Evolutionary conservation across 2,113 vertebrate genomes (phyloP), one percentile per base, ranked within the genome.

Genomic region (Dipodomys stephensi): DNA sequence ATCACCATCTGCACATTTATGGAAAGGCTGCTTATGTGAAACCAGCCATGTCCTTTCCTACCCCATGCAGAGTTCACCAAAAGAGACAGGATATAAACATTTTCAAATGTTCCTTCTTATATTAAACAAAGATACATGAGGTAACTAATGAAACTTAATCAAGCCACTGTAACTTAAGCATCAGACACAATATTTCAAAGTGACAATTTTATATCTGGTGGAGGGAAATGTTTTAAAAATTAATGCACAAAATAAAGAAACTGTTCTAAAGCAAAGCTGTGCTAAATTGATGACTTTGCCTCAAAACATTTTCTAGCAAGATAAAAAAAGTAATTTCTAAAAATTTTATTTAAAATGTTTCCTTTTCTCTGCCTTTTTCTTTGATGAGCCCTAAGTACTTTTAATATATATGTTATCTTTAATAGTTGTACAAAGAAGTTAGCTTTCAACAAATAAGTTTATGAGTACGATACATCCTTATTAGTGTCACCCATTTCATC

Each of bases 1-100:
- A 87, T 91, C 91, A 85, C 96, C 95, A 96, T 97, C 96, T 96
- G 96, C 68, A 88, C 88, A 64, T 95, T 96, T 93, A 80, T 49
- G 62, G 81, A 90, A 93, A 95, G 44, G 69, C 65, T 90, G 62
- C 28, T 74, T 95, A 35, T 93, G 84, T 83, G 93, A 96, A 96
- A 73, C 67, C 91, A 93, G 87, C 76, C 94, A 71, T 83, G 35
- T 22, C 90, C 53, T 68, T 53, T 80, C 8, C 65, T 30, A 91
- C 73, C 46, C 60, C 60, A 49, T 86, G 74, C 28, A 7, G 2
- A 89, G 74, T 91, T 90, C 72, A 12, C 73, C 9, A 82, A 91
- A 84, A 76, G 39, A 87, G 86, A 86, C 23, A 72, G 49, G 62
- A 49, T 49, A 90, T 73, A 81, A 92, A 94, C 87, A 91, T 79